A percentile compares a stretch with the other conserved stretches of the same genome.
Evolutionary conservation across 2,888 invertebrate genomes (phyloP).

Genomic region (Sicus ferrugineus): DNA sequence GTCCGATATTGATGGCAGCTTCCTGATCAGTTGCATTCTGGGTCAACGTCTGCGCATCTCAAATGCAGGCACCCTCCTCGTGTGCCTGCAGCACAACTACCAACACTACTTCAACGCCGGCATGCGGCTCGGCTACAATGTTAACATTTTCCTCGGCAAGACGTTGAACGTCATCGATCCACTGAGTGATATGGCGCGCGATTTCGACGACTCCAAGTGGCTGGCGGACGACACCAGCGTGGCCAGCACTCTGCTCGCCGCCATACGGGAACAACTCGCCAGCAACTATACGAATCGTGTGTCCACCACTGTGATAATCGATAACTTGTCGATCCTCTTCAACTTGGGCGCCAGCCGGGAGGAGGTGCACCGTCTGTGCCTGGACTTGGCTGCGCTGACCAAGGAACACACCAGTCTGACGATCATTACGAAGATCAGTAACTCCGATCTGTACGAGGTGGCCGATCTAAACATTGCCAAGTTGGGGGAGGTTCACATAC

Average conservation of each 20-base stretch:
- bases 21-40: constrained; percentile 74
- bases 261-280: constrained; percentile 50
- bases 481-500: constrained; percentile 71
- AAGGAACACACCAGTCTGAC: constrained; percentile 62
- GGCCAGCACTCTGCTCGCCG: constrained; percentile 54
- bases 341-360: constrained; percentile 67
- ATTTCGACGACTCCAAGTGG: constrained; percentile 60
- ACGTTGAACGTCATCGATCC: constrained; percentile 68
- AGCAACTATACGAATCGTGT: constrained; percentile 51
- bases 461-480: constrained; percentile 72
- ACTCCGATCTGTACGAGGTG: constrained; percentile 68
- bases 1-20: constrained; percentile 76
- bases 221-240: constrained; percentile 56
- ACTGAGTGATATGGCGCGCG: constrained; percentile 65
- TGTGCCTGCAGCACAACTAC: constrained; percentile 75
- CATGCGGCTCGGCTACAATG: constrained; percentile 76
- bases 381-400: constrained; percentile 51
- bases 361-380: constrained; percentile 53
- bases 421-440: constrained; percentile 70
- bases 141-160: constrained; percentile 67
- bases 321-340: constrained; percentile 77
- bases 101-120: constrained; percentile 79
- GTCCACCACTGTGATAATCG: constrained; percentile 71
- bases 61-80: constrained; percentile 68
- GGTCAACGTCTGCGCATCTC: constrained; percentile 71